Base-by-base conservation (phyloP, 2,888 invertebrate species). In the Drosophila greeni region DNA sequence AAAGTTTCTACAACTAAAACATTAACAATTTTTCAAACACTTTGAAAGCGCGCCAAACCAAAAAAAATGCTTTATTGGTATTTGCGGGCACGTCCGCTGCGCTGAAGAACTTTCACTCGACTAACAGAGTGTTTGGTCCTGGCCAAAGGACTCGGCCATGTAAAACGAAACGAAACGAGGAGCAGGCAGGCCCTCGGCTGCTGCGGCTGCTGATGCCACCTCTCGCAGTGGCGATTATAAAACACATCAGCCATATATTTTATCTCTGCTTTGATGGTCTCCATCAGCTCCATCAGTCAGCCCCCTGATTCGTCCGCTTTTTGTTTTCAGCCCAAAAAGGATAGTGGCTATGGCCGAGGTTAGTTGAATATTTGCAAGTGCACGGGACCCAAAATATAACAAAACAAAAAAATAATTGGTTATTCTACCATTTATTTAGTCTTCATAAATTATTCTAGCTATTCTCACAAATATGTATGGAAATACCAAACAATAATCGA, bases 171-270 rank as follows among this genome's bases (percentile, higher is more conserved):
- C 11, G 47, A 69, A 39, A 64, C 74, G 73, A 75, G 33, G 23
- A 31, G 31, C n/a, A n/a, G n/a, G n/a, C n/a, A n/a, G 20, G 26
- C 24, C 59, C 59, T 58, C 58, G 57, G 57, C 57, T 52, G 33
- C 33, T 52, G 24, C 31, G 31, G 43, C 18, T 16, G 18, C 5
- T 31, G 26, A 18, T 58, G 54, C 31, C 54, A 55, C 49, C 58
- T 29, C 59, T 45, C 66, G 61, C 53, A 52, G 59, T 62, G 62
- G 61, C 73, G 81, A 77, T 78, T 76, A 64, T 75, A 66, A 66
- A 61, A 56, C 62, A 65, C 58, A 64, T 51, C 18, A 73, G 34
- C 65, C 43, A 39, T 48, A 39, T 52, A 61, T 59, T 59, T 59
- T 36, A 59, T 59, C 57, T 39, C 23, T 14, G 39, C 57, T 57